Percentiles rank a stretch among this genome's conserved stretches.
phyloP scores from a whole-genome alignment of 2,797 vertebrate species.

The Spea hammondii region DNA sequence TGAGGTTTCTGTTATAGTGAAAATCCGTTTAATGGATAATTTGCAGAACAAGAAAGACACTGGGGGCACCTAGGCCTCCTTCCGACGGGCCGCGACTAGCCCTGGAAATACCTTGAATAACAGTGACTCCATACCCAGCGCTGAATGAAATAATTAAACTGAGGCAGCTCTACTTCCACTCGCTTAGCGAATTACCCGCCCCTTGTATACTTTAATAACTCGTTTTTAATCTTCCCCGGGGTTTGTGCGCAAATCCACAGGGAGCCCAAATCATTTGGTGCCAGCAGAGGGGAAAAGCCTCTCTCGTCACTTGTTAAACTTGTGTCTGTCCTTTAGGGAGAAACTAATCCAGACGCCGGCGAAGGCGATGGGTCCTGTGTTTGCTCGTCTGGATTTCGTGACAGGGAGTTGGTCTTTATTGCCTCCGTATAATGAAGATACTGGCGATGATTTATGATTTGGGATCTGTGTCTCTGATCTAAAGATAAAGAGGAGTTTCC shows the following conservation, averaged over 20 bases:
- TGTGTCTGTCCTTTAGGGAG: slow-evolving; percentile 28
- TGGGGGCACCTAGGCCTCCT: no score
- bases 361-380: background rate
- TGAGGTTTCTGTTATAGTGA: no score
- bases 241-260: slow-evolving; percentile 2
- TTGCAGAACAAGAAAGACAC: no score
- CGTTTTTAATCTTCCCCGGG: background rate
- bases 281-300: slow-evolving; percentile 6
- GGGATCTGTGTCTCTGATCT: slow-evolving; percentile 10
- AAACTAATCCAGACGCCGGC: background rate
- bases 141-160: no score
- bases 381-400: background rate
- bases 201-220: no score
- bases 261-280: background rate
- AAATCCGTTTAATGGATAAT: no score
- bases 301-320: slow-evolving; percentile 30
- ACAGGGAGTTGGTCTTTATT: slow-evolving; percentile 11
- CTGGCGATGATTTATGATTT: slow-evolving; percentile 4
- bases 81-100: no score
- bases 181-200: no score
- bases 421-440: slow-evolving; percentile 9
- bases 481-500: background rate
- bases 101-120: no score
- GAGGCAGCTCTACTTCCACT: no score
- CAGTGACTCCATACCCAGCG: no score